Base-by-base conservation (phyloP, 2,797 vertebrate genomes). In the Kryptopterus vitreolus region DNA sequence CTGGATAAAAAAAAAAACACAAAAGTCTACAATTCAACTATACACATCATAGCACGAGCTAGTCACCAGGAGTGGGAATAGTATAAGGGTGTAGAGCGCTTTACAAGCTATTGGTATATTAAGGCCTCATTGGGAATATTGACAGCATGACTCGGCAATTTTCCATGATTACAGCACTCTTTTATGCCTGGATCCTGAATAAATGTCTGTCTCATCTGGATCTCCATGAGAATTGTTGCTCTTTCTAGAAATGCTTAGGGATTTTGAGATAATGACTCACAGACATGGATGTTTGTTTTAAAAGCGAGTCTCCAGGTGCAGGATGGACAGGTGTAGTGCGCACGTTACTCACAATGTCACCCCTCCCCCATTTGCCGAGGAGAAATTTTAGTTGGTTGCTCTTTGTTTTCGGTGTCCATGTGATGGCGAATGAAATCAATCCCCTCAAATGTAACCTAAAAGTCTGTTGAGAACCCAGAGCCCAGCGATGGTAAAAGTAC, bases 271-370 rank as follows among this genome's bases (percentile, higher is more conserved):
- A 33, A 59, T 76, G 53, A 38, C 62, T 76, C 8, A 74, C 50
- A 35, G 62, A 8, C 62, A 24, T 58, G 38, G 62, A 31, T 76
- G 79, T 68, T 76, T 69, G 79, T 81, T 81, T 50, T 76, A 50
- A 68, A 52, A 18, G 8, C 20, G 18, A 43, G 63, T 8, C 62
- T 76, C 72, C 72, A 75, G 72, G 72, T 80, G 71, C 52, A 57
- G 24, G 4, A 24, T 1, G 18, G 46, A 74, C 79, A 81, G 79
- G 72, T 81, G 79, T 24, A 48, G 52, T 29, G 61, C 43, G 52
- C 26, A 68, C 38, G 65, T 81, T 81, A 69, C 62, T 81, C 53
- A 69, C 53, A 9, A 20, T 15, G 38, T 13, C 35, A 2, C 58
- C 35, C 50, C 7, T n/a, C 70, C 78, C 50, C 48, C 70, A 31